Evolutionary conservation across 1,140 invertebrate genomes (phyloP), one percentile per base, ranked within the genome.

Genomic region (Eupristina koningsbergeri): DNA sequence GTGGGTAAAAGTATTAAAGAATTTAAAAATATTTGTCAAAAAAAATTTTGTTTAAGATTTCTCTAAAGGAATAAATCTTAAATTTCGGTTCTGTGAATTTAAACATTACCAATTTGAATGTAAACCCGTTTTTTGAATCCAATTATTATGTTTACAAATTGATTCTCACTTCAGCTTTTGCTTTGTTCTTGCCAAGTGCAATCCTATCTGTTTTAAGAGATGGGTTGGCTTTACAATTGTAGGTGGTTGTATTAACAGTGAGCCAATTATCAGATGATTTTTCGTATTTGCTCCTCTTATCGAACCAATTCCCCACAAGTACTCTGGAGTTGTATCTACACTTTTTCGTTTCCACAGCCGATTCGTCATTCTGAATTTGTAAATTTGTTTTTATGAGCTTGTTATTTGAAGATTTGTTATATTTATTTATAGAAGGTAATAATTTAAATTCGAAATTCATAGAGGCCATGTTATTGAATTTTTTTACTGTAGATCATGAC

Each of bases 371-470:
- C 13, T 41, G 41, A 1, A 63, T 69, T 26, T 69, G 17, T 7
- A 13, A 67, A 6, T 36, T 58, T 3, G 15, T 17, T 6, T n/a
- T n/a, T n/a, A 19, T 45, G 7, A 31, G n/a, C 8, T 31, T 41
- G 36, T 41, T 36, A 0, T 67, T n/a, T 13, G 22, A 6, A 7
- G 45, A 5, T 34, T 3, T 6, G 1, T 29, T 5, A 9, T 1
- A 13, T 9, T 1, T 3, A 17, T 26, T 36, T 41, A 22, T 19
- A 0, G 45, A 17, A 1, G 9, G 8, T 1, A 0, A 13, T 17
- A 26, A 34, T 47, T 84, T 45, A n/a, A 17, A 84, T 3, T 80
- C 73, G 9, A 76, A 84, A 41, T 80, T 84, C 67, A 84, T 76
- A 0, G 83, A 61, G 15, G 83, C 71, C 83, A 84, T 84, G n/a